Percentiles rank a stretch among this genome's conserved stretches.
phyloP scores from a whole-genome alignment of 2,797 vertebrate species.

The Alauda arvensis region DNA sequence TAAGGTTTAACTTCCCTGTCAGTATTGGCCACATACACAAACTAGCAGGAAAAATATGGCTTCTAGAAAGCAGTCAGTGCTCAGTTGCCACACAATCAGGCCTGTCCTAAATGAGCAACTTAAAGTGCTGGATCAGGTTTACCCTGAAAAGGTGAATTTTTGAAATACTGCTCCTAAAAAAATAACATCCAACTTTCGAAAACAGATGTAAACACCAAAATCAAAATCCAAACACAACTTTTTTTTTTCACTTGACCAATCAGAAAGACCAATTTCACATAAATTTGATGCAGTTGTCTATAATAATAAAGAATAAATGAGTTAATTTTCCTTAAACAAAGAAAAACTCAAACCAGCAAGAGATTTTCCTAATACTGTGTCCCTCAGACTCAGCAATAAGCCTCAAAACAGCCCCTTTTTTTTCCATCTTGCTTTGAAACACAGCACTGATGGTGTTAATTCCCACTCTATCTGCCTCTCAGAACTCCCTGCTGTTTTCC shows the following conservation, averaged over 20 bases:
- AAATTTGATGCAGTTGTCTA: background rate
- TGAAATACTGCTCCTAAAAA: background rate
- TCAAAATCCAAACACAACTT: background rate
- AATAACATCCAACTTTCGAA: background rate
- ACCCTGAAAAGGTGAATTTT: background rate
- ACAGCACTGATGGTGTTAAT: background rate
- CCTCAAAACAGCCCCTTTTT: background rate
- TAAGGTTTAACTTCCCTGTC: background rate
- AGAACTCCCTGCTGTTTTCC: background rate
- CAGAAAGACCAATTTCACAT: background rate
- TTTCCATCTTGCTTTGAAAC: background rate
- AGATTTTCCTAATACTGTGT: background rate
- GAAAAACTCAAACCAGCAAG: background rate
- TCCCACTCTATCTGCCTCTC: background rate
- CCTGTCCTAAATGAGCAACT: background rate
- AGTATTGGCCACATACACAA: rapidly evolving
- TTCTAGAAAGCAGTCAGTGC: background rate
- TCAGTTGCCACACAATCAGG: background rate
- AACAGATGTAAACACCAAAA: background rate
- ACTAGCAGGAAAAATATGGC: background rate
- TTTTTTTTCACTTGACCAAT: background rate
- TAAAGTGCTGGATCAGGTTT: background rate
- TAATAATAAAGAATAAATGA: background rate
- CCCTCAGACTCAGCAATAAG: background rate
- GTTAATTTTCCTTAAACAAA: background rate